A percentile compares a stretch with the other conserved stretches of the same genome.
These are phyloP conservation scores for Nixonia krombeini DNA, from an alignment of 1,140 invertebrate species.

Conservation along the genomic window DNA sequence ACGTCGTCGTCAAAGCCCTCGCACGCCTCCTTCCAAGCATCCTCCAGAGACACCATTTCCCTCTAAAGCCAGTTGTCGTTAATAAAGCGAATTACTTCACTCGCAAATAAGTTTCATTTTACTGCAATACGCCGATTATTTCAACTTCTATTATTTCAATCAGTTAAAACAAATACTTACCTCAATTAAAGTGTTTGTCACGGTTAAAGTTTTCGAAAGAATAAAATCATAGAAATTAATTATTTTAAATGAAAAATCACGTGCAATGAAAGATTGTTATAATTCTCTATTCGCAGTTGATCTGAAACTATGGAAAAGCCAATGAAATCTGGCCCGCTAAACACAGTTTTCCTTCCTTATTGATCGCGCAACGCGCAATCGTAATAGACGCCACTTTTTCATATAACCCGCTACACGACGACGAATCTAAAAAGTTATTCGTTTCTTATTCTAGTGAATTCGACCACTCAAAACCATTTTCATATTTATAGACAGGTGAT, in stretches of 20 bases:
- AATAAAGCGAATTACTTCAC: not conserved
- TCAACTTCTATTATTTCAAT: not conserved
- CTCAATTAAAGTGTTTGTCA: not conserved
- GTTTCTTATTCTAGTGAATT: no score
- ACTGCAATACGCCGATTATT: not conserved
- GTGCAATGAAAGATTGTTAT: not conserved
- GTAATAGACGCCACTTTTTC: slow-evolving; percentile 32
- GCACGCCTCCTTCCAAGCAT: slow-evolving; percentile 65
- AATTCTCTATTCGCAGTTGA: not conserved
- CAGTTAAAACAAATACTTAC: not conserved
- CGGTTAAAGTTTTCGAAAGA: not conserved
- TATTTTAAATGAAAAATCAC: not conserved
- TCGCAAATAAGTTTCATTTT: not conserved
- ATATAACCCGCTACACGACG: slow-evolving; percentile 24
- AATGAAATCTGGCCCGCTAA: slow-evolving; percentile 19
- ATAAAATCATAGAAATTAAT: not conserved
- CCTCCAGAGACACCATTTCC: slow-evolving; percentile 60
- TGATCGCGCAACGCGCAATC: slow-evolving; percentile 38
- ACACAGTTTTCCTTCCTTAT: slow-evolving; percentile 32
- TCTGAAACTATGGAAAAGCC: slow-evolving; percentile 17
- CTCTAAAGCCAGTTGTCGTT: not conserved
- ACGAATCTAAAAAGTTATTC: no score
- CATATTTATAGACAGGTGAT: no score
- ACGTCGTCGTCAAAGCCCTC: slow-evolving; percentile 52
- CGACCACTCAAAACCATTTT: no score